Evolutionary conservation across 1,140 invertebrate genomes (phyloP).

Genomic region (Aphidius gifuensis): DNA sequence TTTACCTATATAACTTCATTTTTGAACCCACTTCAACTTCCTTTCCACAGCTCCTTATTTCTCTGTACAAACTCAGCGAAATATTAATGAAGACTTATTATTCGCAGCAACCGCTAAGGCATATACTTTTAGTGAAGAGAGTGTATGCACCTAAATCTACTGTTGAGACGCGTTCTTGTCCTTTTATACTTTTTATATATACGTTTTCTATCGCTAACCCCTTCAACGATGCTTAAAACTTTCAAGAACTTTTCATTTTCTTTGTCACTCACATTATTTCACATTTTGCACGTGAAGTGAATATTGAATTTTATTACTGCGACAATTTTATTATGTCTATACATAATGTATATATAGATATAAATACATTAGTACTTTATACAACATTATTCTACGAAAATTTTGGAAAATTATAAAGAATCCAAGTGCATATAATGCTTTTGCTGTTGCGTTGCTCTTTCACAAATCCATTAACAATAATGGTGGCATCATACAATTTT

Average conservation of each 20-base stretch:
- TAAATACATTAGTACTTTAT: too few relatives aligned
- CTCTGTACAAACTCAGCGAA: conserved; percentile 6
- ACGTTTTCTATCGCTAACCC: background rate
- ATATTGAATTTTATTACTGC: conserved; percentile 37
- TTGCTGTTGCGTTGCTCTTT: too few relatives aligned
- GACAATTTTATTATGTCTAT: conserved; percentile 22
- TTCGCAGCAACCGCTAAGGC: conserved; percentile 29
- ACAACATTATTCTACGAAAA: too few relatives aligned
- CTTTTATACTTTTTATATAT: too few relatives aligned
- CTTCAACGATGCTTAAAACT: conserved; percentile 1
- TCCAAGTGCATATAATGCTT: too few relatives aligned
- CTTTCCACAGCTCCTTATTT: background rate
- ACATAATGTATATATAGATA: too few relatives aligned
- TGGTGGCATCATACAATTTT: too few relatives aligned
- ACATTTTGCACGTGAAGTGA: conserved; percentile 29
- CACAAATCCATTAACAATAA: too few relatives aligned
- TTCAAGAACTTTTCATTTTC: conserved; percentile 9
- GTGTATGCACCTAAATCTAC: too few relatives aligned
- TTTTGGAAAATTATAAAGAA: too few relatives aligned
- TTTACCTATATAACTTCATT: background rate
- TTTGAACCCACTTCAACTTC: background rate
- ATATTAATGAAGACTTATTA: conserved; percentile 38
- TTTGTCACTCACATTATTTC: conserved; percentile 4
- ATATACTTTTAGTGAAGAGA: conserved; percentile 31
- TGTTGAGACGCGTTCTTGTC: too few relatives aligned